Evolutionary conservation across 2,888 invertebrate species (phyloP).

Genomic region (Melitaea athalia): DNA sequence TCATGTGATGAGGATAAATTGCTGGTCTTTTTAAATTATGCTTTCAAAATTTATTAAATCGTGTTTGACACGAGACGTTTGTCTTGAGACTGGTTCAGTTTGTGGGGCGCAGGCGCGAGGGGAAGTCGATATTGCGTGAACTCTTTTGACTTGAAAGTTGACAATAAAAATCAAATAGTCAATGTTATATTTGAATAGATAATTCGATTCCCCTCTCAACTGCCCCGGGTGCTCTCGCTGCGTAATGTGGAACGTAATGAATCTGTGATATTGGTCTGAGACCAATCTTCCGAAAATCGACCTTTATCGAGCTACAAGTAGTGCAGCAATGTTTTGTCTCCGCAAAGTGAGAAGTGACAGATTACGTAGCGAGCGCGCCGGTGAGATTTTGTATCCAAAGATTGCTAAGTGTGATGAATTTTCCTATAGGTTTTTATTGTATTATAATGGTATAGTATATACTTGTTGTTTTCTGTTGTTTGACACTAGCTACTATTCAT

Average conservation of each 20-base stretch:
- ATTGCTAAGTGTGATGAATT: constrained; percentile 78
- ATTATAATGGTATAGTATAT: constrained; percentile 72
- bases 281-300: constrained; percentile 2
- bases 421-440: constrained; percentile 77
- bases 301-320: background rate
- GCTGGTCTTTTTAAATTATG: constrained; percentile 51
- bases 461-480: constrained; percentile 72
- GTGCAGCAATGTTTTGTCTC: constrained; percentile 16
- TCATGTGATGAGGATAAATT: constrained; percentile 78
- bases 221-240: constrained; percentile 43
- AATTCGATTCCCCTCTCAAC: constrained; percentile 21
- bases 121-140: background rate
- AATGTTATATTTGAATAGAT: background rate
- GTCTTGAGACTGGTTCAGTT: constrained; percentile 71
- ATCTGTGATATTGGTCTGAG: constrained; percentile 13
- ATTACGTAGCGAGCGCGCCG: constrained; percentile 47
- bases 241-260: constrained; percentile 37
- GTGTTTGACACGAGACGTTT: constrained; percentile 76
- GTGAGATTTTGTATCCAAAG: constrained; percentile 78
- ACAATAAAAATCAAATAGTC: background rate
- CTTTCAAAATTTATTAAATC: constrained; percentile 64
- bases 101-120: constrained; percentile 40
- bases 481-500: constrained; percentile 62
- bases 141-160: background rate
- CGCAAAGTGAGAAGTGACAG: constrained; percentile 24